phyloP scores from a whole-genome alignment of 92 coral and sea anemone species.

The Scolanthus callimorphus region DNA sequence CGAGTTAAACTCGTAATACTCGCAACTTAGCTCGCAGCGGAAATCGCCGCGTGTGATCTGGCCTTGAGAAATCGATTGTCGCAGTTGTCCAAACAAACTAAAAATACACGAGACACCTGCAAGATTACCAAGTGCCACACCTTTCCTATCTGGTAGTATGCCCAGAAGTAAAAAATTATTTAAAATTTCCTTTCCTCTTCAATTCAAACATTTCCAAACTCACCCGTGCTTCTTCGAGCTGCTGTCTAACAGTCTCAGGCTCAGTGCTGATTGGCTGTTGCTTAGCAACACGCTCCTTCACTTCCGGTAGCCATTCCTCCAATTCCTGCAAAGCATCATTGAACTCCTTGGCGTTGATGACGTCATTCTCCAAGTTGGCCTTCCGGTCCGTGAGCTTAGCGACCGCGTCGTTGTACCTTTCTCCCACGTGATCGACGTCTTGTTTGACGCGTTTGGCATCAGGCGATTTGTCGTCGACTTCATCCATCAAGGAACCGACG shows the following conservation, averaged over 20 bases:
- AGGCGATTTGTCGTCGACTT: slow-evolving; percentile 80
- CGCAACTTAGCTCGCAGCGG: too few species aligned
- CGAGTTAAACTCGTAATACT: too few species aligned
- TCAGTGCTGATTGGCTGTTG: slow-evolving; percentile 96
- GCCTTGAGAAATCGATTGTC: too few species aligned
- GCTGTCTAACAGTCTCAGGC: slow-evolving; percentile 81
- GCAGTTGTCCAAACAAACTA: too few species aligned
- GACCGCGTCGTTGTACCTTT: slow-evolving; percentile 64
- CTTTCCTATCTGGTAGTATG: too few species aligned
- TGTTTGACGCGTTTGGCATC: slow-evolving; percentile 68
- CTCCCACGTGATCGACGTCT: slow-evolving; percentile 59
- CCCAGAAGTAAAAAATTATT: background rate
- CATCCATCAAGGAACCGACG: slow-evolving; percentile 51
- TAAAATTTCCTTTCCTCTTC: background rate
- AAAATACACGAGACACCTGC: too few species aligned
- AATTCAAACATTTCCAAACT: slow-evolving; percentile 6
- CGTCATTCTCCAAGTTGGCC: slow-evolving; percentile 72
- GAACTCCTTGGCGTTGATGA: slow-evolving; percentile 74
- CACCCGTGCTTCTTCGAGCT: slow-evolving; percentile 92
- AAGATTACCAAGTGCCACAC: too few species aligned
- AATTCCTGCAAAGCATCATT: slow-evolving; percentile 72
- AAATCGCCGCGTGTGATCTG: too few species aligned
- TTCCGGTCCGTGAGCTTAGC: slow-evolving; percentile 73
- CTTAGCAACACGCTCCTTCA: slow-evolving; percentile 66
- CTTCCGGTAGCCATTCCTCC: slow-evolving; percentile 86